Conservation (phyloP, 2,113 vertebrate species). For the Xiphophorus hellerii region DNA sequence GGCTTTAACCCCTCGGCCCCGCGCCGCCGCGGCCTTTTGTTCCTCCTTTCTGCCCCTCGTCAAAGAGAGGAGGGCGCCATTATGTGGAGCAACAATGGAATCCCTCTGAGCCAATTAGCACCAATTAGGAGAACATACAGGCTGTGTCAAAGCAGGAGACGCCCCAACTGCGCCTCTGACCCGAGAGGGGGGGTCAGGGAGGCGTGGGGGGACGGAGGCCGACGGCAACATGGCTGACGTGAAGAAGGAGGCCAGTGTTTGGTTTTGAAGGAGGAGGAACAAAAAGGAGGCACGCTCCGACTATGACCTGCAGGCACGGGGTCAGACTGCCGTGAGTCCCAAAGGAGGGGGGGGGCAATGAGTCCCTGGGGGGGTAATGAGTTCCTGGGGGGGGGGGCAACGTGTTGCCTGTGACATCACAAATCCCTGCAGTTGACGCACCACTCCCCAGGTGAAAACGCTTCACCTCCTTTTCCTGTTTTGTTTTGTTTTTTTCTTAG, state of each 20-base stretch:
- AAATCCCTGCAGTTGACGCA: not conserved
- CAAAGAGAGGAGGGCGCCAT: slow-evolving; percentile 63
- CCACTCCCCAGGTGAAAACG: not conserved
- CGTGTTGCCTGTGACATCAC: slow-evolving; percentile 62
- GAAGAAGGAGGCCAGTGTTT: slow-evolving; percentile 62
- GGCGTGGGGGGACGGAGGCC: slow-evolving; percentile 13
- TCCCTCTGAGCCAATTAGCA: slow-evolving; percentile 79
- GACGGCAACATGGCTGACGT: slow-evolving; percentile 61
- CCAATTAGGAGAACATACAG: slow-evolving; percentile 82
- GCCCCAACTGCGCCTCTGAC: slow-evolving; percentile 72
- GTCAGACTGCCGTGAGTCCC: slow-evolving; percentile 63
- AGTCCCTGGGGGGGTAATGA: not conserved
- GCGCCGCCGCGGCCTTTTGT: slow-evolving; percentile 67
- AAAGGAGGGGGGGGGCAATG: slow-evolving; percentile 4
- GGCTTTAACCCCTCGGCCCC: slow-evolving; percentile 64
- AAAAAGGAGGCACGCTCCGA: slow-evolving; percentile 65
- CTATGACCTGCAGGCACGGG: slow-evolving; percentile 61
- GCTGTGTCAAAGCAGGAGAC: slow-evolving; percentile 79
- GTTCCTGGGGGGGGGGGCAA: slow-evolving; percentile 28
- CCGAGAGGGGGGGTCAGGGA: slow-evolving; percentile 41
- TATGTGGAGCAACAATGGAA: slow-evolving; percentile 77
- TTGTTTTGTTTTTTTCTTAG: slow-evolving; percentile 1
- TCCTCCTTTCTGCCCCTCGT: slow-evolving; percentile 51
- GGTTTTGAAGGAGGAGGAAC: slow-evolving; percentile 58
- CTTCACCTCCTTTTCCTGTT: not conserved